Base-by-base conservation (phyloP, 2,888 invertebrate species). In the Cheilosia urbana region DNA sequence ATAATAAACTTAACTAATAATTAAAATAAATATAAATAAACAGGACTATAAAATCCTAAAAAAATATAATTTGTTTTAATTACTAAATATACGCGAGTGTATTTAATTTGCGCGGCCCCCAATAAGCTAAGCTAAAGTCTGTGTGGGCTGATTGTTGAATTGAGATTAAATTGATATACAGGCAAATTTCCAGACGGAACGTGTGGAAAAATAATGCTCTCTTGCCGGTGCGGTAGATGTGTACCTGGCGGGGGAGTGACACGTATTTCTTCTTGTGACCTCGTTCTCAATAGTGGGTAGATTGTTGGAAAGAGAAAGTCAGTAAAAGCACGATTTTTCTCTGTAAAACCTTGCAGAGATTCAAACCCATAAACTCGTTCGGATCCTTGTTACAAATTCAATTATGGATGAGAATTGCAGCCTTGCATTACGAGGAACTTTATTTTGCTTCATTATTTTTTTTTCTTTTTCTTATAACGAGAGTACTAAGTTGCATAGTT, bases 351-450 rank as follows among this genome's bases (percentile, higher is more conserved):
- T 73, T 63, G 47, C 19, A n/a, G 11, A 45, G 72, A 57, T 62
- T 62, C 47, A 80, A 66, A 66, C 77, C 82, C 71, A 66, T 77
- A 66, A 55, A 37, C 37, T 37, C 37, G 37, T 30, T 69, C 53
- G 69, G 76, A 75, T 80, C 80, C 84, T 80, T 84, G 84, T 80
- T 69, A 76, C 51, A 65, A 75, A 84, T 84, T 84, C 80, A 84
- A 84, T 84, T 84, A 84, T 60, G 69, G 69, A 60, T 84, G 65
- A 9, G 24, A 45, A 34, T 27, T 71, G 78, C 78, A 78, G 69
- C 69, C 63, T 63, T 69, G 77, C 69, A 55, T 69, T 78, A 62
- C 17, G 47, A 19, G 47, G 17, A 47, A 47, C 47, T 37, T 37
- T 34, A 2, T 34, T 7, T 30, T 30, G 0, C 2, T 24, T 27